phyloP scores from a whole-genome alignment of 2,797 vertebrate species.

The Lepilemur ruficaudatus region DNA sequence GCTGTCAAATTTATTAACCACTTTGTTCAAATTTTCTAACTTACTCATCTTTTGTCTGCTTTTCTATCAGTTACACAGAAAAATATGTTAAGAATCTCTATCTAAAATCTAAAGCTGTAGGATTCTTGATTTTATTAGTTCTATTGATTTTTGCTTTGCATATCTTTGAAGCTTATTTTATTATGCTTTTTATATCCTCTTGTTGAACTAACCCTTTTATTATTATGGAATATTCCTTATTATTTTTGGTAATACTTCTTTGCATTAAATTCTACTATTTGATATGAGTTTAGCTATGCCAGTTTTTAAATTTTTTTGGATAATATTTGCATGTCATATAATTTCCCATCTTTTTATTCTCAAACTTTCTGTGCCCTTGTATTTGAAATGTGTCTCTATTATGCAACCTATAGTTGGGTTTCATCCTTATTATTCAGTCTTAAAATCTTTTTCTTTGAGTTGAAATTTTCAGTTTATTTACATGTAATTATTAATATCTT shows the following conservation, averaged over 20 bases:
- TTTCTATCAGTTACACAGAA: background rate
- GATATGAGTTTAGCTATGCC: background rate
- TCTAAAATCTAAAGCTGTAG: background rate
- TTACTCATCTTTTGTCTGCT: background rate
- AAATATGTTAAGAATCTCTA: background rate
- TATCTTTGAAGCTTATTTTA: background rate
- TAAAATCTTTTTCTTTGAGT: background rate
- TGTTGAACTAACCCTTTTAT: background rate
- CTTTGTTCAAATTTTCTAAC: background rate
- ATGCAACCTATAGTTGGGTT: background rate
- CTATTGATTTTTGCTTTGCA: background rate
- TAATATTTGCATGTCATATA: background rate
- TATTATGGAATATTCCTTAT: background rate
- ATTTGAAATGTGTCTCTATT: background rate
- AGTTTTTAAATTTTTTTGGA: background rate
- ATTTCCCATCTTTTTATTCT: background rate
- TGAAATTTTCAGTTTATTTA: background rate
- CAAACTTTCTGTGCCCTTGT: background rate
- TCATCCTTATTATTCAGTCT: background rate
- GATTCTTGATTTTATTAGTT: background rate
- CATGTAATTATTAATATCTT: background rate
- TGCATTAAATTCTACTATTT: background rate
- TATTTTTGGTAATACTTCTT: background rate
- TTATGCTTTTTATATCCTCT: background rate
- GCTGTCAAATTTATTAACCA: background rate